A percentile compares a stretch with the other conserved stretches of the same genome.
phyloP scores from a whole-genome alignment of 2,113 vertebrate species.

The Indicator maculatus region DNA sequence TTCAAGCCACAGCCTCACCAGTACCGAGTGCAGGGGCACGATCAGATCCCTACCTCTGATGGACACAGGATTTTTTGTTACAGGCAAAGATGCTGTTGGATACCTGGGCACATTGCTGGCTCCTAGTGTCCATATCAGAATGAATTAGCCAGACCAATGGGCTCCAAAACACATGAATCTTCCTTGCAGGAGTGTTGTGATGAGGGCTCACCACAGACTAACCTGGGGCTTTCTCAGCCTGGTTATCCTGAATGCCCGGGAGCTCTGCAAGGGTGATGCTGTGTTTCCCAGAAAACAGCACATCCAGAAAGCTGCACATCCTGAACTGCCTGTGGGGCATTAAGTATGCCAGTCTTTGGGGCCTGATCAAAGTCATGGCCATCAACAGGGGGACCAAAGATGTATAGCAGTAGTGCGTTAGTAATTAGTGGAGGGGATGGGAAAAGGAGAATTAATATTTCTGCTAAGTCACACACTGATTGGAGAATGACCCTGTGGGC shows the following conservation, averaged over 20 bases:
- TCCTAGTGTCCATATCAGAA: background rate
- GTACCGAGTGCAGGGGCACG: no score
- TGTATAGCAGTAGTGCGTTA: background rate
- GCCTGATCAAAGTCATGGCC: background rate
- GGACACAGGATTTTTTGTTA: no score
- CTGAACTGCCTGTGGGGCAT: background rate
- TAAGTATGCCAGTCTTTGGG: background rate
- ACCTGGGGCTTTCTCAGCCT: background rate
- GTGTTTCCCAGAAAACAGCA: background rate
- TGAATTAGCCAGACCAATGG: background rate
- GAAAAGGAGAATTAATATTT: conserved; percentile 42
- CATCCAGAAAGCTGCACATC: background rate
- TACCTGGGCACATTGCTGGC: no score
- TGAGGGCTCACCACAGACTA: background rate
- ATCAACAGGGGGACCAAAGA: background rate
- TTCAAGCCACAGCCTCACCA: no score
- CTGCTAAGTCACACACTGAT: conserved; percentile 39
- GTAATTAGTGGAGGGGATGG: background rate
- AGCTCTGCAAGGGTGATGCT: background rate
- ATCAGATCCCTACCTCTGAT: no score
- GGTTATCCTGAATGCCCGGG: background rate
- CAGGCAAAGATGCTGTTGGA: no score
- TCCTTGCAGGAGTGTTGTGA: background rate
- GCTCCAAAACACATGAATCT: background rate
- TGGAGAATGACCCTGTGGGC: conserved; percentile 80